Base-by-base conservation (phyloP, 2,888 invertebrate species). In the Micropterix aruncella region DNA sequence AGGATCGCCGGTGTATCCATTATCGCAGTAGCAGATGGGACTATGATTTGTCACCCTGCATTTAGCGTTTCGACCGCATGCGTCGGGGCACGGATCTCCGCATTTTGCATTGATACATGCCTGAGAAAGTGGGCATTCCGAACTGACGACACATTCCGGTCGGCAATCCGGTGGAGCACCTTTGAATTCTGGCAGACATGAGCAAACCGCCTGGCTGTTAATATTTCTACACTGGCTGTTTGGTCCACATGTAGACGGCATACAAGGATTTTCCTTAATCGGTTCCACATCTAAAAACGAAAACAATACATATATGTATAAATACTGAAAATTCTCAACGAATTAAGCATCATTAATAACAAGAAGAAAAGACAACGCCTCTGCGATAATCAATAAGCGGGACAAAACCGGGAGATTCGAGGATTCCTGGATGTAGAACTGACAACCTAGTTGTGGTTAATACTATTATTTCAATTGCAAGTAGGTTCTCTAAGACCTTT, bases 91-190 rank as follows among this genome's bases (percentile, higher is more conserved):
- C 5, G 87, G 86, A 61, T 87, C 82, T 41, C 64, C 59, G 55
- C 87, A 87, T 57, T 78, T 83, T 52, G 76, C 79, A 52, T 78
- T 77, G 17, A 83, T 73, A 53, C 86, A 86, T 5, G 84, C 82
- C 52, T 65, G 73, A 47, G 75, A 70, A 2, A 80, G 74, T 3
- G 75, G 67, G 57, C 86, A 86, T 56, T 85, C 85, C 0, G 80
- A 77, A 60, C 80, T 80, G 2, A 80, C 60, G 2, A 76, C 69
- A 58, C 85, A 86, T 61, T 85, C 83, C 2, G 83, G 83, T 50
- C 83, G 68, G 56, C 85, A 86, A 16, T 79, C 76, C 44, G 85
- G 84, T 9, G 87, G 85, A 57, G 84, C 79, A 50, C 86, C 85
- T 48, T 77, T 74, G 54, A 79, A 83, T 48, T 80, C 81, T 1